Base-by-base conservation (phyloP, 2,113 vertebrate genomes). In the Maylandia zebra region DNA sequence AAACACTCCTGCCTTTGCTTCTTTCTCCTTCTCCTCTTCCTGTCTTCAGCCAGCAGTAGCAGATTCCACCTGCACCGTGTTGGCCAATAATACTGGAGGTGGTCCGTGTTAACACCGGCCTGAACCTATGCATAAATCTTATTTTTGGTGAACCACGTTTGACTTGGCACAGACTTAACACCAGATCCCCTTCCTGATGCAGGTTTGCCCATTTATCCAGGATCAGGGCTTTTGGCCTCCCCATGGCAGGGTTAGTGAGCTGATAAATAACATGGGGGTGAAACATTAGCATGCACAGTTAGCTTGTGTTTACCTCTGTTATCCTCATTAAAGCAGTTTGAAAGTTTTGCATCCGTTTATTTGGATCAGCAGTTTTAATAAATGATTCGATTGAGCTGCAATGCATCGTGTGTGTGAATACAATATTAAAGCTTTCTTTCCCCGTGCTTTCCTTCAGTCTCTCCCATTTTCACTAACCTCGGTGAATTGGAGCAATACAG, bases 401-500 rank as follows among this genome's bases (percentile, higher is more conserved):
- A 0, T 48, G 41, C 43, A 45, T 38, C 13, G 1, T 5, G 66
- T 2, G 16, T 27, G 38, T 30, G 14, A 30, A 30, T 76, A 1
- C 38, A 17, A 45, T 45, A 74, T 45, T 27, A 74, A 74, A 74
- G 22, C 38, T 16, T 34, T 34, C 16, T 34, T 34, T 78, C 30
- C 10, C 6, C 4, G 1, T 0, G 10, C 19, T 7, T 16, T 56
- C 50, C 32, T 56, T 41, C 52, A 38, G 78, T 27, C 14, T 5
- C 22, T 74, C 32, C 41, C 22, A 0, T 80, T 24, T 55, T 36
- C n/a, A 38, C 78, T 22, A 38, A 53, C 12, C 50, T 24, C 5
- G 1, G 19, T 36, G 32, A 38, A 56, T 5, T 1, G 24, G 24
- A 19, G 14, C 6, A 2, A 19, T 1, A 50, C 6, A 41, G 34